A percentile compares a stretch with the other conserved stretches of the same genome.
Conservation (phyloP, 1,140 invertebrate species). For the Drosophila pectinifera region DNA sequence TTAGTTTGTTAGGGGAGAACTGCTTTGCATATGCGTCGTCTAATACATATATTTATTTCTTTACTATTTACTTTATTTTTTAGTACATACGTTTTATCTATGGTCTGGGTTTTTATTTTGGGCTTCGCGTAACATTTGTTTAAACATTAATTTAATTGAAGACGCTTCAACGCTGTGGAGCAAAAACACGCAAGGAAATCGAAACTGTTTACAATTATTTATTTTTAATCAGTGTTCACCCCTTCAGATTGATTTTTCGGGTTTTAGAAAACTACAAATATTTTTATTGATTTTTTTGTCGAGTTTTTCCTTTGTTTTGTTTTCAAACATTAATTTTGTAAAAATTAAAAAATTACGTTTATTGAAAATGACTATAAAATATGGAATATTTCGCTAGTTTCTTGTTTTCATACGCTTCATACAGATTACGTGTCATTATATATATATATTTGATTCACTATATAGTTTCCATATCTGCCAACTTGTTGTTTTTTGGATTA, state of each 20-base stretch:
- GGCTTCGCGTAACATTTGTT: slow-evolving; percentile 55
- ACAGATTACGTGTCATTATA: slow-evolving; percentile 57
- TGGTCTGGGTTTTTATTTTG: slow-evolving; percentile 31
- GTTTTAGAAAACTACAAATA: slow-evolving; percentile 77
- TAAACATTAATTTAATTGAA: slow-evolving; percentile 55
- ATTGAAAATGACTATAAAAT: slow-evolving; percentile 82
- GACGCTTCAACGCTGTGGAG: slow-evolving; percentile 63
- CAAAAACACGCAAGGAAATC: slow-evolving; percentile 70
- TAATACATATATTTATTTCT: slow-evolving; percentile 55
- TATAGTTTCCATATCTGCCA: slow-evolving; percentile 60
- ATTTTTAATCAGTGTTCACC: slow-evolving; percentile 29
- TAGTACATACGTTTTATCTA: slow-evolving; percentile 51
- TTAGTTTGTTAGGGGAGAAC: slow-evolving; percentile 26
- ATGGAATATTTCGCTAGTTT: slow-evolving; percentile 79
- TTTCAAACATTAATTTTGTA: slow-evolving; percentile 77
- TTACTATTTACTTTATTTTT: slow-evolving; percentile 56
- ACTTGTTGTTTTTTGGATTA: slow-evolving; percentile 46
- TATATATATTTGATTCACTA: slow-evolving; percentile 62
- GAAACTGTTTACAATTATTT: slow-evolving; percentile 54
- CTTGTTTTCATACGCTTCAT: slow-evolving; percentile 60
- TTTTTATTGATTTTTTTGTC: slow-evolving; percentile 30
- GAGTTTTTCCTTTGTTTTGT: slow-evolving; percentile 13
- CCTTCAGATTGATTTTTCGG: slow-evolving; percentile 43
- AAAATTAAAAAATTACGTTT: slow-evolving; percentile 82
- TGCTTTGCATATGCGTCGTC: slow-evolving; percentile 45